A percentile compares a stretch with the other conserved stretches of the same genome.
phyloP scores from a whole-genome alignment of 2,113 vertebrate genomes.

The Trichomycterus rosablanca region DNA sequence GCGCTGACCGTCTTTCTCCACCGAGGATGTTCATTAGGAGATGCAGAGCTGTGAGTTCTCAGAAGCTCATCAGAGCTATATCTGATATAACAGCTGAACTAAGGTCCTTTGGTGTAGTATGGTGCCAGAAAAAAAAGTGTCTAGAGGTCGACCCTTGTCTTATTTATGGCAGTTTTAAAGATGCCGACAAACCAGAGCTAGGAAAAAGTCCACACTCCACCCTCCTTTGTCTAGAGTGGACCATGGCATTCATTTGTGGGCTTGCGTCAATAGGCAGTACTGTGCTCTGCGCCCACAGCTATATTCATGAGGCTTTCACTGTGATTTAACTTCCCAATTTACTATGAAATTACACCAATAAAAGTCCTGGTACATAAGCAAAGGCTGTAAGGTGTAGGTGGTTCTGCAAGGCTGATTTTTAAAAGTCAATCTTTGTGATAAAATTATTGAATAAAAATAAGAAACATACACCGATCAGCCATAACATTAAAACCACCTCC shows the following conservation, averaged over 20 bases:
- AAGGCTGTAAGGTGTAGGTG: too few species aligned
- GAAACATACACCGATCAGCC: too few species aligned
- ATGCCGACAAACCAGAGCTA: constrained; percentile 8
- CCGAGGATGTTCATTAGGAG: constrained; percentile 35
- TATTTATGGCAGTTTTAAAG: constrained; percentile 19
- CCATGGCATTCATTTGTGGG: constrained; percentile 21
- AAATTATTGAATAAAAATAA: too few species aligned
- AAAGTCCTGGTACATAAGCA: too few species aligned
- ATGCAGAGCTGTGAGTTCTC: constrained; percentile 40
- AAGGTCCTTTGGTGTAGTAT: background rate
- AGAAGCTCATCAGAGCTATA: background rate
- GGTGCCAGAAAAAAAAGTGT: too few species aligned
- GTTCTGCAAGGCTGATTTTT: too few species aligned
- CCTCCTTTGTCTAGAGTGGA: constrained; percentile 8
- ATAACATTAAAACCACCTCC: too few species aligned
- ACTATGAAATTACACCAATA: too few species aligned
- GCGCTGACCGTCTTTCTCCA: background rate
- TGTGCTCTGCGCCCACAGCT: constrained; percentile 16
- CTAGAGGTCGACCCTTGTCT: constrained; percentile 13
- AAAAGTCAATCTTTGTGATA: too few species aligned
- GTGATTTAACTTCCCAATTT: too few species aligned
- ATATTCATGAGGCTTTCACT: too few species aligned
- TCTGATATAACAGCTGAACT: background rate
- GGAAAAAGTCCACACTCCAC: constrained; percentile 18
- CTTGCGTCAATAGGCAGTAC: constrained; percentile 4